Conservation (phyloP, 2,888 invertebrate species). For the Ichneumon xanthorius region DNA sequence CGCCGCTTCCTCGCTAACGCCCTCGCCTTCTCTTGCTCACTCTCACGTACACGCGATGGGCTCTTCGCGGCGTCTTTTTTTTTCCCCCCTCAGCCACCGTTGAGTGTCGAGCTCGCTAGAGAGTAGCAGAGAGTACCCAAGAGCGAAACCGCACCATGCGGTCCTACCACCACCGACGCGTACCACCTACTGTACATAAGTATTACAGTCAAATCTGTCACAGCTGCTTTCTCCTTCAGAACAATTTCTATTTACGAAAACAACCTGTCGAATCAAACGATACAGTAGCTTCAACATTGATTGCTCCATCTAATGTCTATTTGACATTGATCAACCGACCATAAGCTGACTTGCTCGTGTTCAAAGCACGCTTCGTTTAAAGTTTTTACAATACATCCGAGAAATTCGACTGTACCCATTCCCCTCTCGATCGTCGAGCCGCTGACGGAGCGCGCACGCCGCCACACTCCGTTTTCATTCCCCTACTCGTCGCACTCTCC, state of each 20-base stretch:
- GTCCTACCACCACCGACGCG: constrained; percentile 39
- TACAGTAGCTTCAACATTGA: too few relatives aligned
- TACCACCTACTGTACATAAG: constrained; percentile 20
- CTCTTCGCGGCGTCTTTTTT: constrained; percentile 39
- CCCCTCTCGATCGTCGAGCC: constrained; percentile 14
- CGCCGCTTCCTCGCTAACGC: constrained; percentile 61
- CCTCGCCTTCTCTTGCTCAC: constrained; percentile 58
- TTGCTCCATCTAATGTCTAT: too few relatives aligned
- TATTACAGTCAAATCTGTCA: constrained; percentile 41
- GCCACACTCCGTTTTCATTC: constrained; percentile 64
- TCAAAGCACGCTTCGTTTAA: background rate
- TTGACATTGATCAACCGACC: too few relatives aligned
- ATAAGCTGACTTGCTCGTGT: too few relatives aligned
- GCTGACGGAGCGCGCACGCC: constrained; percentile 52
- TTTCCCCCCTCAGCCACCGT: constrained; percentile 41
- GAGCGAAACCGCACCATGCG: constrained; percentile 49
- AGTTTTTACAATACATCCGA: background rate
- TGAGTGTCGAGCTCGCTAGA: constrained; percentile 35
- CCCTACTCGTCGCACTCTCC: constrained; percentile 63
- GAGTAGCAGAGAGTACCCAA: constrained; percentile 12
- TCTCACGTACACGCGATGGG: constrained; percentile 35
- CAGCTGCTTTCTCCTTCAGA: background rate
- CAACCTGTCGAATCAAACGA: too few relatives aligned
- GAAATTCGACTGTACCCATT: constrained; percentile 35
- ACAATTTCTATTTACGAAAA: background rate